phyloP scores from a whole-genome alignment of 1,140 invertebrate genomes.

The Rhopalosiphum maidis region DNA sequence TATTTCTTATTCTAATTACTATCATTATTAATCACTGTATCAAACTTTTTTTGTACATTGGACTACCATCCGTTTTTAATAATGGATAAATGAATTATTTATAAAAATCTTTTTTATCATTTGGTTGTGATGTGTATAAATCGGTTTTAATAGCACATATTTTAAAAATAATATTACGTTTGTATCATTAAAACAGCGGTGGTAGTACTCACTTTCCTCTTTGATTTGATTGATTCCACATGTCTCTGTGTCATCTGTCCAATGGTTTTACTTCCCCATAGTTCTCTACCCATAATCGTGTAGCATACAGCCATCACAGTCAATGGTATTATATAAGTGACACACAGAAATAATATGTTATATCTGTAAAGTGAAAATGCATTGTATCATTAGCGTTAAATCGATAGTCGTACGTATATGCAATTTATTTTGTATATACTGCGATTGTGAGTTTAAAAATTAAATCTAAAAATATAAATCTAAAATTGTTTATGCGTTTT shows the following conservation, averaged over 20 bases:
- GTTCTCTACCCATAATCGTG: conserved; percentile 77
- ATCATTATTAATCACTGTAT: too few relatives aligned
- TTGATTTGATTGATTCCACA: conserved; percentile 83
- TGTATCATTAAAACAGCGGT: neutral
- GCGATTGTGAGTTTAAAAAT: neutral
- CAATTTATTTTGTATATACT: neutral
- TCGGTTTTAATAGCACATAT: neutral
- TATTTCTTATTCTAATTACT: too few relatives aligned
- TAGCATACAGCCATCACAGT: conserved; percentile 87
- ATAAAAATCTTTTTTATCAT: neutral
- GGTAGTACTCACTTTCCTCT: conserved; percentile 78
- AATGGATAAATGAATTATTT: neutral
- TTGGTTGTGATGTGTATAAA: neutral
- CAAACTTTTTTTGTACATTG: too few relatives aligned
- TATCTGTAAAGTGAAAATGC: conserved; percentile 71
- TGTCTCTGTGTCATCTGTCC: conserved; percentile 87
- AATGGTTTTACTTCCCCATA: conserved; percentile 84
- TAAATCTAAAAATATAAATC: neutral
- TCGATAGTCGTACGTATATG: neutral
- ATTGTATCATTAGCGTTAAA: neutral
- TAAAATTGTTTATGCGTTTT: neutral
- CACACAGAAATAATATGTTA: conserved; percentile 82
- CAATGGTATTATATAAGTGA: conserved; percentile 93
- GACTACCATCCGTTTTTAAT: too few relatives aligned
- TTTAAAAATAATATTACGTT: neutral